phyloP scores from a whole-genome alignment of 2,888 invertebrate genomes.

The Pediacus dermestoides region DNA sequence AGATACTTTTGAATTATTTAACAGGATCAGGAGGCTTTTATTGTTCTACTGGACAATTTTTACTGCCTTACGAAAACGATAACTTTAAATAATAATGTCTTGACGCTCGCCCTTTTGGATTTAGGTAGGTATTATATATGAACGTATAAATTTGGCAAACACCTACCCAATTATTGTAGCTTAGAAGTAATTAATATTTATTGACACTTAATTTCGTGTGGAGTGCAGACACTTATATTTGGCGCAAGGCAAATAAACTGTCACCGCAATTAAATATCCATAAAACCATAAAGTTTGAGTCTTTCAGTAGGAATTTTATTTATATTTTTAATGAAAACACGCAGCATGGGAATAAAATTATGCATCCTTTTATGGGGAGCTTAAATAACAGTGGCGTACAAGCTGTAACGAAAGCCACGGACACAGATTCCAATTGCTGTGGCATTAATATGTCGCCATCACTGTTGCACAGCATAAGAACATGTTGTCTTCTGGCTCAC shows the following conservation, averaged over 20 bases:
- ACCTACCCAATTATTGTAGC: no score
- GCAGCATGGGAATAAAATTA: conserved; percentile 43
- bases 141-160: no score
- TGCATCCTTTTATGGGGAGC: conserved; percentile 41
- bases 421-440: conserved; percentile 46
- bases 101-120: no score
- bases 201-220: no score
- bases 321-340: conserved; percentile 32
- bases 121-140: no score
- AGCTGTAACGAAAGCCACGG: conserved; percentile 43
- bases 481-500: conserved; percentile 8
- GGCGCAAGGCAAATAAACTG: conserved; percentile 20
- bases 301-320: conserved; percentile 27
- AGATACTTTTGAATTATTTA: conserved; percentile 18
- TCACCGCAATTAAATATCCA: conserved; percentile 5
- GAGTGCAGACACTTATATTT: no score
- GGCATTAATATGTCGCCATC: conserved; percentile 38
- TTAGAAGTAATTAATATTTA: no score
- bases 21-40: no score
- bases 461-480: conserved; percentile 26
- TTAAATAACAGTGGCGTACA: conserved; percentile 47
- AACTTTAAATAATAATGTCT: no score
- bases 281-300: conserved; percentile 19
- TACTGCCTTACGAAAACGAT: no score
- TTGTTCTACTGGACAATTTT: no score